A percentile compares a stretch with the other conserved stretches of the same genome.
These are phyloP conservation scores for Papilio gigon DNA, from an alignment of 2,888 invertebrate species.

Conservation along the genomic window DNA sequence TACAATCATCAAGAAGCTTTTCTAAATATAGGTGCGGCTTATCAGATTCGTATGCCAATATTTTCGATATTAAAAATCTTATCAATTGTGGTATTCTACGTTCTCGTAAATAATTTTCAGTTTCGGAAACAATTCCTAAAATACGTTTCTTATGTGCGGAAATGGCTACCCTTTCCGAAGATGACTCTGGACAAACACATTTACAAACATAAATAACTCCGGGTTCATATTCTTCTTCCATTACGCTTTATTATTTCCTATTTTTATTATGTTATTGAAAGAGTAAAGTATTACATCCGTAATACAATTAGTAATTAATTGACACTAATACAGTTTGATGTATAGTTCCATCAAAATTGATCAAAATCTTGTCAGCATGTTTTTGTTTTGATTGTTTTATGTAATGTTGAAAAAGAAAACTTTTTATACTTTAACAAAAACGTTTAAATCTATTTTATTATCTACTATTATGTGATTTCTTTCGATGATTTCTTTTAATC, in stretches of 20 bases:
- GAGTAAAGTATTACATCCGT: too few species aligned
- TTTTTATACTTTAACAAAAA: not conserved
- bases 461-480: too few species aligned
- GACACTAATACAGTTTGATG: not conserved
- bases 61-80: conserved; percentile 66
- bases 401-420: too few species aligned
- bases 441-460: not conserved
- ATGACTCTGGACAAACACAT: conserved; percentile 56
- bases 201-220: conserved; percentile 56
- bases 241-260: conserved; percentile 13
- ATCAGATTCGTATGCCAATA: conserved; percentile 57
- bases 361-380: not conserved
- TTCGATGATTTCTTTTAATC: not conserved
- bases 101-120: conserved; percentile 67
- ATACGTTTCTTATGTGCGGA: conserved; percentile 59
- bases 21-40: conserved; percentile 60
- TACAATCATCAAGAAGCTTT: conserved; percentile 67
- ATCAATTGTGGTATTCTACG: conserved; percentile 72
- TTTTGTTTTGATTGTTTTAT: not conserved
- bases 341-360: not conserved
- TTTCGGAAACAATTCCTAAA: conserved; percentile 59
- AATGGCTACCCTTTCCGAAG: conserved; percentile 49
- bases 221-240: conserved; percentile 49
- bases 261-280: too few species aligned
- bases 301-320: too few species aligned